Percentiles rank a stretch among this genome's conserved stretches.
phyloP scores from a whole-genome alignment of 2,797 vertebrate species.

The Notolepis coatsorum region DNA sequence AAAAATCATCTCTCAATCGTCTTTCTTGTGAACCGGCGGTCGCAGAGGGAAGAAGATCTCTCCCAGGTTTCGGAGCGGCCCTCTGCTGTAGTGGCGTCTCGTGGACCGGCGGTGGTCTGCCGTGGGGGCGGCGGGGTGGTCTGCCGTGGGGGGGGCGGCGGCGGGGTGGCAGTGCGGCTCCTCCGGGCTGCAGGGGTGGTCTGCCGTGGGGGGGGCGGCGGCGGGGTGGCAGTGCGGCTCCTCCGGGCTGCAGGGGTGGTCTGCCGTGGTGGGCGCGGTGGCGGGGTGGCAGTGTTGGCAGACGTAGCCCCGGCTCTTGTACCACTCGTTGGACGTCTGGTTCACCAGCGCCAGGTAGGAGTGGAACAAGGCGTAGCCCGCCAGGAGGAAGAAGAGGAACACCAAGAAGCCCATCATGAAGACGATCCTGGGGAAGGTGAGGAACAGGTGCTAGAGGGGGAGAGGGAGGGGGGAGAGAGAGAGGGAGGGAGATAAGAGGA shows the following conservation, averaged over 20 bases:
- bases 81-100: slow-evolving; percentile 78
- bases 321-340: slow-evolving; percentile 95
- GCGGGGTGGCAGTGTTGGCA: slow-evolving; percentile 77
- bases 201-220: slow-evolving; percentile 40
- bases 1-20: slow-evolving; percentile 57
- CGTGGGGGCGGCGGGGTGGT: slow-evolving; percentile 35
- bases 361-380: slow-evolving; percentile 86
- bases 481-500: too few species aligned
- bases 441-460: slow-evolving; percentile 88
- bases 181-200: too few species aligned
- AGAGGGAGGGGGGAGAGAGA: slow-evolving; percentile 5
- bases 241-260: too few species aligned
- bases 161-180: slow-evolving; percentile 73
- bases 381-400: slow-evolving; percentile 88
- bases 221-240: slow-evolving; percentile 46
- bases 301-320: slow-evolving; percentile 74
- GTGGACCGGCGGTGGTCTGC: slow-evolving; percentile 70
- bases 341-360: slow-evolving; percentile 88
- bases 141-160: slow-evolving; percentile 5
- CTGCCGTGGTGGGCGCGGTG: not conserved
- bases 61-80: slow-evolving; percentile 74
- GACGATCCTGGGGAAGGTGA: slow-evolving; percentile 93
- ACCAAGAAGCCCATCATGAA: slow-evolving; percentile 94
- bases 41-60: slow-evolving; percentile 78
- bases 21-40: slow-evolving; percentile 71